Conservation (phyloP, 2,797 vertebrate species). For the Neomorphus geoffroyi region DNA sequence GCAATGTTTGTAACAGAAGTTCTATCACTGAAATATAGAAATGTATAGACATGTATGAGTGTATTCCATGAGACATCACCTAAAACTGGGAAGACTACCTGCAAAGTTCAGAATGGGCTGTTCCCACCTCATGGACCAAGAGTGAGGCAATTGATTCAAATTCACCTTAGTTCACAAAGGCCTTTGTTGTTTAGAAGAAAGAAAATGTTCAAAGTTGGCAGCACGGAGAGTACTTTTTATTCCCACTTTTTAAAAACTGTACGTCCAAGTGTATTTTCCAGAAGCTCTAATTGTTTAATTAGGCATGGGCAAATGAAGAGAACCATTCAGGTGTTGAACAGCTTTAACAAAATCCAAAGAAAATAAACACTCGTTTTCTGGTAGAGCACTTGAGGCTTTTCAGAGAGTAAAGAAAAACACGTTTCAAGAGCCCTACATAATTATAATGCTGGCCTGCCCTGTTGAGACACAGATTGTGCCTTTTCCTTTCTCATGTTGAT, state of each 20-base stretch:
- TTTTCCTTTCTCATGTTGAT: background rate
- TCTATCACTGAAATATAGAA: background rate
- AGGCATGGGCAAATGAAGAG: background rate
- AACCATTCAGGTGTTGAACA: background rate
- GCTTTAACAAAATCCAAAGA: background rate
- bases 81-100: background rate
- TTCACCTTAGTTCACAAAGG: background rate
- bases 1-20: background rate
- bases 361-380: background rate
- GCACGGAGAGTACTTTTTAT: background rate
- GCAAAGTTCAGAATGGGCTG: background rate
- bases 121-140: background rate
- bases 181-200: background rate
- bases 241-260: background rate
- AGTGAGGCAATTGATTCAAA: background rate
- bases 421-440: background rate
- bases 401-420: background rate
- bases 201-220: background rate
- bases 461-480: background rate
- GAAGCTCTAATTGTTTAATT: constrained; percentile 6
- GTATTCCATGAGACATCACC: background rate
- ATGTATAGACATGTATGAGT: too few relatives aligned
- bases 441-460: background rate
- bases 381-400: background rate
- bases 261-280: background rate